These are phyloP conservation scores for Nasua narica DNA, from an alignment of 2,797 vertebrate species.

Conservation along the genomic window DNA sequence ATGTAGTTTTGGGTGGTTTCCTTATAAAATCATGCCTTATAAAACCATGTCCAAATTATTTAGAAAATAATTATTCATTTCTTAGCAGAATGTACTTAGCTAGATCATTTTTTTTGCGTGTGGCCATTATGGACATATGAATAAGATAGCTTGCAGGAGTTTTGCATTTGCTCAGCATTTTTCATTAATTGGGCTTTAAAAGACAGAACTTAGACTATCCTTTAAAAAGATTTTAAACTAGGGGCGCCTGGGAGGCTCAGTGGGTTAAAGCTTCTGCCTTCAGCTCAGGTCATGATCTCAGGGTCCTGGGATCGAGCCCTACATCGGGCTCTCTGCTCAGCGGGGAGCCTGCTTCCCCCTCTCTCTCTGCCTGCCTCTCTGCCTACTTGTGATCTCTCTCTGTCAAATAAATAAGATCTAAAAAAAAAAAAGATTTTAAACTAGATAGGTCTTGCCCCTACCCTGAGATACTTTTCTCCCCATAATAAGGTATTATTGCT, in stretches of 20 bases:
- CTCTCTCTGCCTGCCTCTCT: no score
- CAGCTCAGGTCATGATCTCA: no score
- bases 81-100: neutral
- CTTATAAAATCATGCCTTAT: conserved; percentile 29
- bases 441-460: neutral
- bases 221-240: neutral
- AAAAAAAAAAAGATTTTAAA: neutral
- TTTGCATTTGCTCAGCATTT: neutral
- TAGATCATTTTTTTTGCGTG: neutral
- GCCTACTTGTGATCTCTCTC: no score
- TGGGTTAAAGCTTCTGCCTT: no score
- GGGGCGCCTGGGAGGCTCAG: no score
- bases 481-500: neutral
- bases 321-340: no score
- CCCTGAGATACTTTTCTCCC: neutral
- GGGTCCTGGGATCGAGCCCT: no score
- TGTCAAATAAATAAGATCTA: no score
- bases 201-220: neutral
- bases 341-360: no score
- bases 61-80: conserved; percentile 17
- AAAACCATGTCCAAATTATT: conserved; percentile 35
- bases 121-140: neutral
- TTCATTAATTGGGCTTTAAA: conserved; percentile 7
- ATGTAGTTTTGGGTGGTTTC: neutral
- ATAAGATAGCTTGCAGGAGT: neutral